Evolutionary conservation across 1,140 invertebrate species (phyloP), one percentile per base, ranked within the genome.

Genomic region (Neuroterus valhalla): DNA sequence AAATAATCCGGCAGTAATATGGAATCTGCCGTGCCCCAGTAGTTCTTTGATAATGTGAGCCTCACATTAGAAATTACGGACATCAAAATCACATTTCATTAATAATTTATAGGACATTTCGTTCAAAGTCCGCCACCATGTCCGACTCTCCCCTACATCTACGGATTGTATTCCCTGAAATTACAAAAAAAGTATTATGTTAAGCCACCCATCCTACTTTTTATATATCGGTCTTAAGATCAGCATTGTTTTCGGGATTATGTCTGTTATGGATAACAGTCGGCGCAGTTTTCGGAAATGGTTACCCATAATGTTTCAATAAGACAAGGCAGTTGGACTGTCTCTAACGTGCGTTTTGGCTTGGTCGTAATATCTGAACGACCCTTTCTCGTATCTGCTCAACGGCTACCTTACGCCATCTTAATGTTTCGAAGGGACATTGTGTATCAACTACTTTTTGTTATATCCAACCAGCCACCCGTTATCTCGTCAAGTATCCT

Each of bases 301-400:
- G 74, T 70, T 76, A 84, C 74, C 79, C 78, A 82, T 81, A 84
- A 85, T 82, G 80, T 87, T 87, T 88, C 86, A 88, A 88, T 88
- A 85, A 87, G 81, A 85, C 73, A 50, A 70, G 72, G 82, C 82
- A 81, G 84, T 87, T 86, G 80, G 78, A 26, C 68, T 45, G 78
- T 66, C 85, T 82, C 86, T 81, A 84, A 87, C 74, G 86, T 86
- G 81, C 75, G 75, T 78, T 88, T 88, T 85, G 86, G 84, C 23
- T 71, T 79, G 66, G 45, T 50, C 74, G 45, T 78, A 84, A 83
- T 85, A 83, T 85, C 80, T 66, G 71, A 66, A 72, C 55, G 71
- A 72, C 71, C 71, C 66, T 72, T 46, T 17, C 42, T 72, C 78
- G 67, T 85, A 85, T 86, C 85, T 84, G 38, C 50, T 70, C 74